A percentile compares a stretch with the other conserved stretches of the same genome.
phyloP scores from a whole-genome alignment of 2,797 vertebrate genomes.

The Crocidura indochinensis region DNA sequence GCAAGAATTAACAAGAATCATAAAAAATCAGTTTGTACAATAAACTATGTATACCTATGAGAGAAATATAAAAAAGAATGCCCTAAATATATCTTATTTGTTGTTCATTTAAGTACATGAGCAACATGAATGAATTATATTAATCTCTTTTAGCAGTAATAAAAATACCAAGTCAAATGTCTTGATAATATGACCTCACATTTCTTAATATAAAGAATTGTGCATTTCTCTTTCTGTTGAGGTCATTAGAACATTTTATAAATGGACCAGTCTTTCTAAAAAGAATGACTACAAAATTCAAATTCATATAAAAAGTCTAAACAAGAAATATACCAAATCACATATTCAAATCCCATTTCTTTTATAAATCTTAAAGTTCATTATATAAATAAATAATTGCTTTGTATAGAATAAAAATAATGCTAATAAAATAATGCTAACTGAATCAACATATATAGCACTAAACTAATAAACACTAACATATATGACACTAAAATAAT shows the following conservation, averaged over 20 bases:
- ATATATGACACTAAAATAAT: conserved; percentile 42
- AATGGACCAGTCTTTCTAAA: conserved; percentile 66
- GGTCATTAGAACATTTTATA: conserved; percentile 40
- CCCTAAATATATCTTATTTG: conserved; percentile 32
- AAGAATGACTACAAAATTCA: conserved; percentile 57
- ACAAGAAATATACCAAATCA: conserved; percentile 16
- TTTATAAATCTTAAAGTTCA: conserved; percentile 52
- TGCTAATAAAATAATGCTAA: conserved; percentile 28
- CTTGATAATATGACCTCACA: background rate
- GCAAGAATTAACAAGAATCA: conserved; percentile 71
- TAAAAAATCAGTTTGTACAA: conserved; percentile 74
- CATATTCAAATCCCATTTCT: conserved; percentile 1
- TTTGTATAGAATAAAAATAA: background rate
- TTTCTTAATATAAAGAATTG: conserved; percentile 36
- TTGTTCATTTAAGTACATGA: conserved; percentile 10
- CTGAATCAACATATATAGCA: too few species aligned
- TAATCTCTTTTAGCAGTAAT: conserved; percentile 29
- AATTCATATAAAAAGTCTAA: conserved; percentile 54
- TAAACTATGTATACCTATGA: conserved; percentile 77
- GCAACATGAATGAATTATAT: background rate
- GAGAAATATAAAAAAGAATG: conserved; percentile 26
- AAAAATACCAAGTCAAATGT: background rate
- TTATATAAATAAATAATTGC: background rate
- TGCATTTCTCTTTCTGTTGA: background rate
- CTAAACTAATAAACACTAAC: background rate